Base-by-base conservation (phyloP, 2,888 invertebrate species). In the Amiota minor region DNA sequence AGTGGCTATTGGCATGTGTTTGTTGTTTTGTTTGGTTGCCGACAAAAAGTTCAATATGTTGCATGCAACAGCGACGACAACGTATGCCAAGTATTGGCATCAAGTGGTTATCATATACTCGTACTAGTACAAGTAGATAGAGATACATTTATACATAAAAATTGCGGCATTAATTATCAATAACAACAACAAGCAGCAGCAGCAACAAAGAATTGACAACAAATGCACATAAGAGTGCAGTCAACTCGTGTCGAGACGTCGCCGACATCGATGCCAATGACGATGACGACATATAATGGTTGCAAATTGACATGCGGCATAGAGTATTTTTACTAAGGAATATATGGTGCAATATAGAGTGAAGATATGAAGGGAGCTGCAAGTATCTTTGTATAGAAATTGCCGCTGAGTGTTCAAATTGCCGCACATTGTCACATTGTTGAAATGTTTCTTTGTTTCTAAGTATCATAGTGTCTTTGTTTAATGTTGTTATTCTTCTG, bases 81-180 rank as follows among this genome's bases (percentile, higher is more conserved):
- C 59, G 59, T 14, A 18, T 16, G 18, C 56, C 18, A 35, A 35
- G 56, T 20, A n/a, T 18, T 20, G 23, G 59, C 59, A 18, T 59
- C 59, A 59, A 59, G 18, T 59, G 59, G 59, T 59, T 59, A 20
- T 56, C 56, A 56, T 53, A 53, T 35, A 35, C 6, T 59, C 1
- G 59, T 59, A 35, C 56, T 56, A 56, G 56, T 56, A 59, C 59
- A 20, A 20, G 53, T 16, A 14, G 53, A 16, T n/a, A 20, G 59
- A 59, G 12, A 14, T 62, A 62, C 18, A 65, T 47, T 47, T 65
- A 65, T 59, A 20, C 11, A 14, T 35, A 65, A 65, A 65, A 65
- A 65, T 65, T 65, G 65, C 18, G 65, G 65, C 65, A 65, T 65
- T 65, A 65, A 65, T 65, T 65, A 65, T 65, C 65, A 65, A 65